A percentile compares a stretch with the other conserved stretches of the same genome.
These are phyloP conservation scores for Acheta domesticus DNA, from an alignment of 2,888 invertebrate genomes.

Conservation along the genomic window DNA sequence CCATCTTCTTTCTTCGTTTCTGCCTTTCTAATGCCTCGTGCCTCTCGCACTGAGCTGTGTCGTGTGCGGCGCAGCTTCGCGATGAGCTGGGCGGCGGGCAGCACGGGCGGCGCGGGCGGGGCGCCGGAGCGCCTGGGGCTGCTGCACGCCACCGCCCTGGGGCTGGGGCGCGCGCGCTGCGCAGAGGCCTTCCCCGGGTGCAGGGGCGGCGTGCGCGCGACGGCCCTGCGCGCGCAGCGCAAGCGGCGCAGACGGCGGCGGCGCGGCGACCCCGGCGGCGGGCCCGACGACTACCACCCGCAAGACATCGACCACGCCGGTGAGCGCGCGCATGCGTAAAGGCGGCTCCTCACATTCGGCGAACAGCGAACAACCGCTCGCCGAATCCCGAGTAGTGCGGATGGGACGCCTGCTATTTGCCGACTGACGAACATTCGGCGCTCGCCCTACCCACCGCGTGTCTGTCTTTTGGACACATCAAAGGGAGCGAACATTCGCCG, in stretches of 20 bases:
- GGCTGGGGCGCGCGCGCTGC: constrained; percentile 61
- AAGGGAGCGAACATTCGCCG: no score
- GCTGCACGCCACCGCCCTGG: constrained; percentile 63
- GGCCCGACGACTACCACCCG: background rate
- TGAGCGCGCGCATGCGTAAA: background rate
- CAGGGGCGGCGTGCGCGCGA: background rate
- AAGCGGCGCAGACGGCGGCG: background rate
- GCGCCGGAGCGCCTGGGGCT: constrained; percentile 56
- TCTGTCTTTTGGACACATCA: no score
- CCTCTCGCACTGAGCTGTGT: no score
- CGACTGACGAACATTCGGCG: no score
- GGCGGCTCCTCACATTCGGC: no score
- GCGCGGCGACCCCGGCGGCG: constrained; percentile 19
- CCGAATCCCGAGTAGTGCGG: no score
- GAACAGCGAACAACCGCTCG: no score
- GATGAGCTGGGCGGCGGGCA: constrained; percentile 70
- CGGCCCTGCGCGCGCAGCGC: background rate
- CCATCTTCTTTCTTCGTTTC: no score
- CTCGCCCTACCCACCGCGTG: no score
- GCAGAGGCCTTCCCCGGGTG: constrained; percentile 22
- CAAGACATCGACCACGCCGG: background rate
- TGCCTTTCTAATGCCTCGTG: no score
- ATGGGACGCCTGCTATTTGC: no score
- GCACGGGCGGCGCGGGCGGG: constrained; percentile 32
- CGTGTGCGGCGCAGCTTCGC: constrained; percentile 56